Percentiles rank a stretch among this genome's conserved stretches.
Evolutionary conservation across 2,888 invertebrate genomes (phyloP).

Genomic region (Psylliodes chrysocephalus): DNA sequence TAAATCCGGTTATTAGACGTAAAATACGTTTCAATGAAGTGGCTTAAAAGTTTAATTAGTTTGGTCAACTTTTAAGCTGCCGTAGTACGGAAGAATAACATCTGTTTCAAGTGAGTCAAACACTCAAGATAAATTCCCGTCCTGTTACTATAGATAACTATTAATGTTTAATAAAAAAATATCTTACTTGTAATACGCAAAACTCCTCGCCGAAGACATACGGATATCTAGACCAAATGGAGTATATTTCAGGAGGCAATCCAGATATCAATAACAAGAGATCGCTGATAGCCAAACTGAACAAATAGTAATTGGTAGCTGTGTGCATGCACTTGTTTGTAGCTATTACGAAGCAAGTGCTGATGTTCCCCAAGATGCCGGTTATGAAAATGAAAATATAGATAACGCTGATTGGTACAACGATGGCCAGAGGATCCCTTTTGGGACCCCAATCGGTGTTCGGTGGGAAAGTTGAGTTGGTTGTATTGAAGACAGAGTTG

Average conservation of each 20-base stretch:
- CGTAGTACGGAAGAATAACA: neutral
- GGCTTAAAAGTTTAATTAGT: no score
- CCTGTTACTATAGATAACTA: no score
- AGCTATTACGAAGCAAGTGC: constrained; percentile 82
- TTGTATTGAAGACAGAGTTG: neutral
- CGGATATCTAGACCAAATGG: constrained; percentile 79
- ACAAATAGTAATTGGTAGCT: constrained; percentile 84
- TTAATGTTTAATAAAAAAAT: no score
- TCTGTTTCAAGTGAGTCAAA: no score
- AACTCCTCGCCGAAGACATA: constrained; percentile 83
- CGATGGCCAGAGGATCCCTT: constrained; percentile 70
- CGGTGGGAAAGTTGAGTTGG: neutral
- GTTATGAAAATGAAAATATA: constrained; percentile 77
- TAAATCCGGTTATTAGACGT: no score
- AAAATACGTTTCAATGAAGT: no score
- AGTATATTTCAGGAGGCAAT: constrained; percentile 82
- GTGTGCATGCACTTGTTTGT: constrained; percentile 84
- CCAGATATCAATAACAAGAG: constrained; percentile 78
- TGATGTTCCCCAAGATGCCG: constrained; percentile 80
- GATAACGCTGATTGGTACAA: constrained; percentile 74
- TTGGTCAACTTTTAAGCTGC: no score
- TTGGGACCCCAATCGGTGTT: constrained; percentile 56
- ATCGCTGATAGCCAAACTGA: constrained; percentile 83
- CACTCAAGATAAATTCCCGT: no score
- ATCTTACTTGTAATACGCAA: constrained; percentile 74